phyloP scores from a whole-genome alignment of 2,888 invertebrate species.

The Erebia palarica region DNA sequence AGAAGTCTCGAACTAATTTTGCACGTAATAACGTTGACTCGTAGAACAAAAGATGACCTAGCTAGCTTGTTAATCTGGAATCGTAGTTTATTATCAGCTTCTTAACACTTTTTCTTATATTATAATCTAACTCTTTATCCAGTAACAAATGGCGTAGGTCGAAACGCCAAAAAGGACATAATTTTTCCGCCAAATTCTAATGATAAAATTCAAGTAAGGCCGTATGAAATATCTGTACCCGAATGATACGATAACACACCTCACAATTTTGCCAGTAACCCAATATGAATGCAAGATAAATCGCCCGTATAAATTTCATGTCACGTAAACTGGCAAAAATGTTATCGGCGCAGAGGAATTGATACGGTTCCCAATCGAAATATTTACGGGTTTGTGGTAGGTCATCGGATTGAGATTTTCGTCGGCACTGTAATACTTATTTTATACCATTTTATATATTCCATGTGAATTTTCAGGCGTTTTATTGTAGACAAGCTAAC shows the following conservation, averaged over 20 bases:
- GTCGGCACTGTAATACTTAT: constrained; percentile 22
- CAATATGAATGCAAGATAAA: constrained; percentile 79
- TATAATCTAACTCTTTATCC: not conserved
- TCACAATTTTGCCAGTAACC: constrained; percentile 72
- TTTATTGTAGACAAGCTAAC: too few relatives aligned
- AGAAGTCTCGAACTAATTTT: too few relatives aligned
- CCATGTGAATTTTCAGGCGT: too few relatives aligned
- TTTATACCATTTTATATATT: constrained; percentile 1
- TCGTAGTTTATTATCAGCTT: not conserved
- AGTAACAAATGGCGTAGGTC: not conserved
- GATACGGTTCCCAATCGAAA: constrained; percentile 67
- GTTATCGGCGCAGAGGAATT: constrained; percentile 74
- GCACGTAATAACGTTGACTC: too few relatives aligned
- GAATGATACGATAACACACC: constrained; percentile 69
- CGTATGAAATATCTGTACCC: constrained; percentile 55
- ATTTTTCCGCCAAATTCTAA: constrained; percentile 27
- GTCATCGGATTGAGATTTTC: constrained; percentile 60
- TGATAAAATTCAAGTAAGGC: constrained; percentile 57
- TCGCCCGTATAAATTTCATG: constrained; percentile 77
- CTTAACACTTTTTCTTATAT: too few relatives aligned
- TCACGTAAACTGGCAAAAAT: constrained; percentile 79
- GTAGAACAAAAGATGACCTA: too few relatives aligned
- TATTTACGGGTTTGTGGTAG: constrained; percentile 64
- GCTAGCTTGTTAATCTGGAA: not conserved
- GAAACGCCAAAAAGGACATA: constrained; percentile 3